Evolutionary conservation across 2,797 vertebrate species (phyloP), one percentile per base, ranked within the genome.

Genomic region (Alauda arvensis): DNA sequence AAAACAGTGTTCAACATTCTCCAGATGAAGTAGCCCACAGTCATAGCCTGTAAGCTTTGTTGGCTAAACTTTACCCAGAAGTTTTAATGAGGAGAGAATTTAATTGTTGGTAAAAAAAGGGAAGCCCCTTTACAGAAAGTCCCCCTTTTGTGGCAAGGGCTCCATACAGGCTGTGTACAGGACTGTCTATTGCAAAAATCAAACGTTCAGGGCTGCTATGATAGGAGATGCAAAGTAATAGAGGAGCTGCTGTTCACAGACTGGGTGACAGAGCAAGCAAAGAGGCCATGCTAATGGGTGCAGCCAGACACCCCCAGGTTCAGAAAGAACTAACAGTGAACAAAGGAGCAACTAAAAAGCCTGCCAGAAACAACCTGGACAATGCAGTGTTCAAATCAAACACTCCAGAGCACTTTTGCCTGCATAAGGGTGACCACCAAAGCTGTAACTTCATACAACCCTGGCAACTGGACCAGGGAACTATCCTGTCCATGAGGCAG

Each of bases 401-500:
- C 18, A 14, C 12, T 60, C 19, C 21, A 70, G 40, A 67, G 39
- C 26, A 53, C 29, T n/a, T n/a, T n/a, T n/a, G 33, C 18, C 33
- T 62, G 49, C 12, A 33, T 18, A 48, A 56, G 6, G 62, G 20
- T 3, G 9, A 72, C 21, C 53, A 69, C 4, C 62, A 42, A 31
- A 70, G 13, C 28, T 49, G 26, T 8, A 60, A n/a, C 31, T 66
- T 61, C 56, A 40, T 10, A 59, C 7, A 55, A 26, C 37, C 53
- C 52, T 56, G 37, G 60, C 31, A 53, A 34, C 20, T 14, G 21
- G 31, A 40, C 28, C 28, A 61, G 18, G 1, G 11, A 60, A 57
- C 28, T 3, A 33, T 9, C 14, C 67, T n/a, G 33, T 5, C 26
- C 40, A 20, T 0, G 0, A 76, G 31, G 40, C 5, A 61, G 43